Base-by-base conservation (phyloP, 2,888 invertebrate genomes). In the Oscheius onirici region DNA sequence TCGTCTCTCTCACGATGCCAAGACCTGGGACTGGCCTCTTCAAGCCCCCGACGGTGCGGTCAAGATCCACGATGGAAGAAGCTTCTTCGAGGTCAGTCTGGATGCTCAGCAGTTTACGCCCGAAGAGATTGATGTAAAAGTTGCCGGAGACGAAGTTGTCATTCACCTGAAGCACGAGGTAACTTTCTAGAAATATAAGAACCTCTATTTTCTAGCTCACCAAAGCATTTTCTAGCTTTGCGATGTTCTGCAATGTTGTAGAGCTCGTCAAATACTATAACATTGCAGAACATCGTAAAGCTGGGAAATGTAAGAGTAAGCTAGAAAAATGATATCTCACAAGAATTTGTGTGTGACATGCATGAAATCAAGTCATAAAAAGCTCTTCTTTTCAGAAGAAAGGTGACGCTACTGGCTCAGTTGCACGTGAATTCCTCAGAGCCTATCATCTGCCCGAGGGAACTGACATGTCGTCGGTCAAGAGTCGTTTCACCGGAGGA, bases 21-120 rank as follows among this genome's bases (percentile, higher is more conserved):
- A 20, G 11, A 55, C 28, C n/a, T 55, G 55, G 55, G 55, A 55
- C n/a, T 55, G 55, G 55, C 55, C 55, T 24, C 55, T 55, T 13
- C 55, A 55, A 11, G n/a, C 24, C 3, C n/a, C 24, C 22, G 55
- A 55, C 26, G 55, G 22, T 0, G 10, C 15, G 26, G 28, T 55
- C 28, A 24, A 28, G n/a, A 55, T 24, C 26, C n/a, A 24, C 28
- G 22, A 26, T n/a, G 55, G 26, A 8, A 24, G 55, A 15, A 17
- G 20, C 46, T 17, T 17, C 20, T 55, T 55, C 28, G 55, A 55
- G 28, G 55, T 55, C 55, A 13, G 13, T 24, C 28, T 55, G 55
- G 55, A 55, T 26, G 26, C 26, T 20, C 28, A 24, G 3, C 15
- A 28, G 3, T 55, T 26, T n/a, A 26, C 22, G 5, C 55, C 55